phyloP scores from a whole-genome alignment of 2,888 invertebrate species.

The Ecliptopera silaceata region DNA sequence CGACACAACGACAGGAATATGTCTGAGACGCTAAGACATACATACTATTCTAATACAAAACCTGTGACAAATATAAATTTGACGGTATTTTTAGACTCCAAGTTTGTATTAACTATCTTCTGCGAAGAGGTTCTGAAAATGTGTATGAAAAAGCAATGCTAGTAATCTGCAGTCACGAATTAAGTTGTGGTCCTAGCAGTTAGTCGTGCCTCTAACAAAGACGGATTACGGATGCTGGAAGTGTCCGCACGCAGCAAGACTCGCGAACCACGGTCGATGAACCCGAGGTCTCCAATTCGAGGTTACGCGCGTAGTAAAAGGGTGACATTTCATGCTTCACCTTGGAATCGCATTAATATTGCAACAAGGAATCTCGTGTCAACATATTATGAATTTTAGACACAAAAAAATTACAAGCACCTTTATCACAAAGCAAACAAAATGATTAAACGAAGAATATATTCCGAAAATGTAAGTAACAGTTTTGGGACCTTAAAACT shows the following conservation, averaged over 20 bases:
- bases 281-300: conserved; percentile 27
- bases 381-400: not conserved
- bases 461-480: not conserved
- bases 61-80: too few relatives aligned
- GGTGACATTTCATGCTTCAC: conserved; percentile 32
- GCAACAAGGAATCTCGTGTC: conserved; percentile 5
- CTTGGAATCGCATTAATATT: conserved; percentile 24
- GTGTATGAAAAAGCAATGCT: too few relatives aligned
- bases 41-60: too few relatives aligned
- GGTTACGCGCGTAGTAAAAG: conserved; percentile 33
- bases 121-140: too few relatives aligned
- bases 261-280: conserved; percentile 20
- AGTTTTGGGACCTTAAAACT: too few relatives aligned
- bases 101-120: too few relatives aligned
- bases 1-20: too few relatives aligned
- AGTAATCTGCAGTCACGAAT: too few relatives aligned
- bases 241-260: conserved; percentile 16
- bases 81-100: too few relatives aligned
- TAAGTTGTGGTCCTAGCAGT: not conserved
- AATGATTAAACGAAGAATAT: not conserved
- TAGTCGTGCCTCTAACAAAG: conserved; percentile 6
- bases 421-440: not conserved
- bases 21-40: too few relatives aligned
- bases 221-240: conserved; percentile 23
- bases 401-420: not conserved